phyloP scores from a whole-genome alignment of 2,797 vertebrate species.

The Tangara arthus region DNA sequence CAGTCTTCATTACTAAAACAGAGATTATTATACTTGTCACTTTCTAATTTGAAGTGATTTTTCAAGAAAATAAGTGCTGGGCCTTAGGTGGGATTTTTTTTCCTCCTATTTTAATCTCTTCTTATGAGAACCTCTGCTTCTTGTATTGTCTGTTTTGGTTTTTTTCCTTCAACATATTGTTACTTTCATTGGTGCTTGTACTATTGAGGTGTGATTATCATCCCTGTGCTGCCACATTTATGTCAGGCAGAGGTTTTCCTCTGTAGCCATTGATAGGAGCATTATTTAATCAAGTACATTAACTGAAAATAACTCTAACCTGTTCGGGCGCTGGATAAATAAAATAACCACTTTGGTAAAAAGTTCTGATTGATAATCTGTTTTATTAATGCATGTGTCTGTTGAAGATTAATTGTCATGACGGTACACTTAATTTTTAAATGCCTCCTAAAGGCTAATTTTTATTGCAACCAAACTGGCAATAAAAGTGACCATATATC shows the following conservation, averaged over 20 bases:
- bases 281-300: not conserved
- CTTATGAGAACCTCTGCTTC: not conserved
- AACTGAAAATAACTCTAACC: not conserved
- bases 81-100: rapidly evolving
- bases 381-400: not conserved
- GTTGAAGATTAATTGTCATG: not conserved
- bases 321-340: not conserved
- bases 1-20: not conserved
- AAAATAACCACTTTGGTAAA: not conserved
- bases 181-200: not conserved
- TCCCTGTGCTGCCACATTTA: not conserved
- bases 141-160: not conserved
- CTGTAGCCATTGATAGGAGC: not conserved
- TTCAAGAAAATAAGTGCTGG: not conserved
- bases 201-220: not conserved
- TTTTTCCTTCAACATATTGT: not conserved
- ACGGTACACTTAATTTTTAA: not conserved
- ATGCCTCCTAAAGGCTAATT: not conserved
- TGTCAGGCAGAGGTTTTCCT: not conserved
- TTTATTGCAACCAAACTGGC: not conserved
- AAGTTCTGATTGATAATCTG: not conserved
- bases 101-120: not conserved
- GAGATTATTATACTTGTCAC: not conserved
- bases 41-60: not conserved
- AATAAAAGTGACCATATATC: not conserved